Conservation (phyloP, 1,140 invertebrate species). For the Berghia stephanieae region DNA sequence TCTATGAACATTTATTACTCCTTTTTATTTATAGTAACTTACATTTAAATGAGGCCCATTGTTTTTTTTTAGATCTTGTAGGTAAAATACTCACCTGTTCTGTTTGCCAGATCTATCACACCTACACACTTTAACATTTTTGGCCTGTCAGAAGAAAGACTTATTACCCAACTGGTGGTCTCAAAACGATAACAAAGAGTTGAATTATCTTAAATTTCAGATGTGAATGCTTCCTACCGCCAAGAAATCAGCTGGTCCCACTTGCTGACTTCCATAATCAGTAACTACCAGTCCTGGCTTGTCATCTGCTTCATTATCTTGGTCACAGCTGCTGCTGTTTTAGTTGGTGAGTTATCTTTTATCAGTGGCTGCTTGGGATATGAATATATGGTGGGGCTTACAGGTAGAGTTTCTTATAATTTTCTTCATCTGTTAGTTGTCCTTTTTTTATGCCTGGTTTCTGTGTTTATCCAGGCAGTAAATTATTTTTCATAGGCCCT, state of each 20-base stretch:
- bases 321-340: slow-evolving; percentile 46
- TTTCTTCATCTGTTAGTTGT: too few relatives aligned
- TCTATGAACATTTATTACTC: too few relatives aligned
- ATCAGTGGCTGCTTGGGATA: too few relatives aligned
- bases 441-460: too few relatives aligned
- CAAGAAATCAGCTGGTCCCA: slow-evolving; percentile 49
- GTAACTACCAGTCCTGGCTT: slow-evolving; percentile 56
- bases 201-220: too few relatives aligned
- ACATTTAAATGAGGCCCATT: neutral
- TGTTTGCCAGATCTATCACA: neutral
- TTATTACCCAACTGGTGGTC: too few relatives aligned
- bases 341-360: slow-evolving; percentile 50
- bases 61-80: neutral
- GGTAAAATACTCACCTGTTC: too few relatives aligned
- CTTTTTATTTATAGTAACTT: too few relatives aligned
- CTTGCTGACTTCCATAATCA: slow-evolving; percentile 43
- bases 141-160: neutral
- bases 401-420: too few relatives aligned
- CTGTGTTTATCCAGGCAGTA: too few relatives aligned
- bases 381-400: too few relatives aligned
- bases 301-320: slow-evolving; percentile 53
- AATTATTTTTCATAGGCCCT: too few relatives aligned
- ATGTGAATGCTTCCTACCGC: slow-evolving; percentile 18
- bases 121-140: neutral
- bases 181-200: neutral